phyloP scores from a whole-genome alignment of 1,140 invertebrate species.

The Drosophila parvula region DNA sequence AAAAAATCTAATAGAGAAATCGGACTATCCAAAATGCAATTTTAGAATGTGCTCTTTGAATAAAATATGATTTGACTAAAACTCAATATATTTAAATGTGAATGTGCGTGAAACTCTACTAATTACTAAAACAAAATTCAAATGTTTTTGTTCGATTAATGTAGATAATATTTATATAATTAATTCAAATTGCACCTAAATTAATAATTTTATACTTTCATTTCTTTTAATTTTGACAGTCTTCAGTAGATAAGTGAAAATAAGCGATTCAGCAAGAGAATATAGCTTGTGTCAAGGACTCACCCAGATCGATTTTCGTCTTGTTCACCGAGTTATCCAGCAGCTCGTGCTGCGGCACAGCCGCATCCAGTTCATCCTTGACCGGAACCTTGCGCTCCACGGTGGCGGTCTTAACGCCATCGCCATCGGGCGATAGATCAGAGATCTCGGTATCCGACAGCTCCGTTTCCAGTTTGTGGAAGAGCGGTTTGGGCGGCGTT shows the following conservation, averaged over 20 bases:
- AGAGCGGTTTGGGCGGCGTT: slow-evolving; percentile 88
- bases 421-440: slow-evolving; percentile 89
- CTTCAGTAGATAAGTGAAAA: slow-evolving; percentile 6
- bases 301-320: slow-evolving; percentile 92
- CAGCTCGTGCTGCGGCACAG: slow-evolving; percentile 92
- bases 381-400: slow-evolving; percentile 90
- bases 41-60: not conserved
- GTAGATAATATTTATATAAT: not conserved
- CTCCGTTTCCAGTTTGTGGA: slow-evolving; percentile 87
- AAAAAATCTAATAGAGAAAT: no score
- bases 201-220: no score
- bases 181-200: not conserved
- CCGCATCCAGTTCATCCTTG: slow-evolving; percentile 93
- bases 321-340: slow-evolving; percentile 94
- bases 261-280: slow-evolving; percentile 6
- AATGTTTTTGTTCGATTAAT: not conserved
- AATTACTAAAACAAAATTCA: not conserved
- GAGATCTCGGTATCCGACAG: slow-evolving; percentile 90
- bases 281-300: slow-evolving; percentile 80
- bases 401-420: slow-evolving; percentile 89
- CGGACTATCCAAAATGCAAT: no score
- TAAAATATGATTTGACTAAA: not conserved
- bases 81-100: not conserved
- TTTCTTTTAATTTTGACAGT: slow-evolving; percentile 21
- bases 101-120: not conserved